Percentiles rank a stretch among this genome's conserved stretches.
These are phyloP conservation scores for Meriones unguiculatus DNA, from an alignment of 2,113 vertebrate species.

Conservation along the genomic window DNA sequence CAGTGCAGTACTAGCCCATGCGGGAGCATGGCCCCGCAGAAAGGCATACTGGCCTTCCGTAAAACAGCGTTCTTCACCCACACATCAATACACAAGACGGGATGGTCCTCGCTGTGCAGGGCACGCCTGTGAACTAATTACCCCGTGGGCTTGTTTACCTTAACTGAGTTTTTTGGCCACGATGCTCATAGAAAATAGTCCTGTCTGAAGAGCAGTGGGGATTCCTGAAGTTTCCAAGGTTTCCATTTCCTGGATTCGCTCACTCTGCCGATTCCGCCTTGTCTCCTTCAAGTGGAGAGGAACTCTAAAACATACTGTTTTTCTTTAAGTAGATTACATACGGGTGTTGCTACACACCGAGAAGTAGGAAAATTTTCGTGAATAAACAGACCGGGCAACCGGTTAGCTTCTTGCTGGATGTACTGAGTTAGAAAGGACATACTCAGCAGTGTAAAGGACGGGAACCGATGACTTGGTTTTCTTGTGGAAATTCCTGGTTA, in stretches of 20 bases:
- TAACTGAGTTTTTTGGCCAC: background rate
- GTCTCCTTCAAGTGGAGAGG: background rate
- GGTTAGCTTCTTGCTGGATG: background rate
- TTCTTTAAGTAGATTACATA: constrained; percentile 11
- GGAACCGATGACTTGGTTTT: background rate
- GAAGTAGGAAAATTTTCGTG: background rate
- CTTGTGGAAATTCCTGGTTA: background rate
- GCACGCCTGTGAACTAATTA: background rate
- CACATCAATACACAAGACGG: constrained; percentile 28
- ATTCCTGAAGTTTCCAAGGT: constrained; percentile 4
- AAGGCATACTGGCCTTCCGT: background rate
- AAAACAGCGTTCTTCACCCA: background rate
- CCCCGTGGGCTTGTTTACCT: background rate
- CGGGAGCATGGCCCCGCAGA: background rate
- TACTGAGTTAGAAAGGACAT: background rate
- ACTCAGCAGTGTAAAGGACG: background rate
- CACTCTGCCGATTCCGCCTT: background rate
- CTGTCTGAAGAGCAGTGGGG: background rate
- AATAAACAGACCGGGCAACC: background rate
- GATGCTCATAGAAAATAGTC: background rate
- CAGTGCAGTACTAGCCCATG: constrained; percentile 17
- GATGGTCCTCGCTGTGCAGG: background rate
- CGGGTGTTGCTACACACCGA: background rate
- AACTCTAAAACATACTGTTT: constrained; percentile 14
- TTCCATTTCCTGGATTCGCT: background rate